Base-by-base conservation (phyloP, 2,888 invertebrate species). In the Zaprionus bogoriensis region DNA sequence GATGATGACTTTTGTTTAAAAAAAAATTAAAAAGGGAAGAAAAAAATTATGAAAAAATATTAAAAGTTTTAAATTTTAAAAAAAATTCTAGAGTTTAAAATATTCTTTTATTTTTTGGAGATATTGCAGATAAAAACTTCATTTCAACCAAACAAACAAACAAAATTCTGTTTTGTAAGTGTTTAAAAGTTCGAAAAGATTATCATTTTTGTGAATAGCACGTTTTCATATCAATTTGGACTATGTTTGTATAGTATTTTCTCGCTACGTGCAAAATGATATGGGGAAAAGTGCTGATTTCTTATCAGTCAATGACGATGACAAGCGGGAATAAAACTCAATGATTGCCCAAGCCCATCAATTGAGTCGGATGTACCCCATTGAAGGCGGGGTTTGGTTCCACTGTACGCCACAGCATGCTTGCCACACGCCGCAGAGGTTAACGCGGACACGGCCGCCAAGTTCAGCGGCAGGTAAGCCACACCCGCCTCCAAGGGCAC, bases 381-480 rank as follows among this genome's bases (percentile, higher is more conserved):
- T n/a, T n/a, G n/a, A n/a, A n/a, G 30, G 14, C 12, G 2, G 14
- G 32, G 14, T 32, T 28, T 28, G 9, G 14, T 10, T n/a, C 22
- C 20, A 39, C 39, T 22, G 22, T 39, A 20, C 9, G 12, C 17
- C 10, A 2, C 12, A n/a, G n/a, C 10, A 20, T 22, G 19, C 17
- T 9, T 36, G 32, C 17, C 17, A 17, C 7, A 57, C 55, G 62
- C 72, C 75, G 45, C 78, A 69, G 54, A 75, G 79, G 76, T 72
- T 63, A 50, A 22, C 19, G 36, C 48, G 36, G 52, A 44, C 17
- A 46, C 30, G 25, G 64, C 53, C 61, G 10, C 38, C 80, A 73
- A 79, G 83, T 77, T 83, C 67, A 77, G 25, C 14, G 7, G 42
- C 6, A 45, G 30, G 79, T 71, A 79, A 79, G 57, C 20, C 19